These are phyloP conservation scores for Phalacrocorax aristotelis DNA, from an alignment of 2,113 vertebrate species.

Conservation along the genomic window DNA sequence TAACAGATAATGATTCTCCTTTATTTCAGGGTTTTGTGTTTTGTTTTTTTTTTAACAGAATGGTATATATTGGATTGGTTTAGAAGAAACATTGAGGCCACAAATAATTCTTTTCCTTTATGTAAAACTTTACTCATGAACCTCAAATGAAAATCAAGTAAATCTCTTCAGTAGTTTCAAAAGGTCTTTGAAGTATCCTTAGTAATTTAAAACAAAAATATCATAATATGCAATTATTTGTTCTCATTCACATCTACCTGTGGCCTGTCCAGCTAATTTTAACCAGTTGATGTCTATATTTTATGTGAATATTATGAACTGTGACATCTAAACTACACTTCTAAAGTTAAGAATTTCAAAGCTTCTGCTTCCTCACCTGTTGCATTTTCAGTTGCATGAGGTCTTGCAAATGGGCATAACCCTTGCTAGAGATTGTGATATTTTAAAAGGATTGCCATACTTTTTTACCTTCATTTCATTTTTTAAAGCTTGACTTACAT, in stretches of 20 bases:
- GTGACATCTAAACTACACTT: neutral
- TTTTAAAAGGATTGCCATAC: neutral
- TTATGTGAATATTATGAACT: neutral
- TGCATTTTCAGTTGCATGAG: neutral
- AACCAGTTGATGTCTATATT: neutral
- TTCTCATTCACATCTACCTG: neutral
- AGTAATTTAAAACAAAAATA: neutral
- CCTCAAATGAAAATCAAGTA: neutral
- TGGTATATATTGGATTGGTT: neutral
- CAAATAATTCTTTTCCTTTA: neutral
- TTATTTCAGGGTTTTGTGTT: neutral
- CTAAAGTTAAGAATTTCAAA: neutral
- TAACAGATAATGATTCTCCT: neutral
- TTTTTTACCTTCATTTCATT: neutral
- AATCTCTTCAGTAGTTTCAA: neutral
- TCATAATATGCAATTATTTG: neutral
- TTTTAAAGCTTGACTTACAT: neutral
- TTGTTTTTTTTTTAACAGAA: neutral
- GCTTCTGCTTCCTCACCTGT: neutral
- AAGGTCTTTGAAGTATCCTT: neutral
- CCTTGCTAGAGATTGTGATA: neutral
- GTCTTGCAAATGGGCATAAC: neutral
- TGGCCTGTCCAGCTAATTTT: neutral
- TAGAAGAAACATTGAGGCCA: neutral
- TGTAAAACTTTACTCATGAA: neutral